A percentile compares a stretch with the other conserved stretches of the same genome.
Evolutionary conservation across 2,797 vertebrate species (phyloP).

Genomic region (Gambelia wislizenii): DNA sequence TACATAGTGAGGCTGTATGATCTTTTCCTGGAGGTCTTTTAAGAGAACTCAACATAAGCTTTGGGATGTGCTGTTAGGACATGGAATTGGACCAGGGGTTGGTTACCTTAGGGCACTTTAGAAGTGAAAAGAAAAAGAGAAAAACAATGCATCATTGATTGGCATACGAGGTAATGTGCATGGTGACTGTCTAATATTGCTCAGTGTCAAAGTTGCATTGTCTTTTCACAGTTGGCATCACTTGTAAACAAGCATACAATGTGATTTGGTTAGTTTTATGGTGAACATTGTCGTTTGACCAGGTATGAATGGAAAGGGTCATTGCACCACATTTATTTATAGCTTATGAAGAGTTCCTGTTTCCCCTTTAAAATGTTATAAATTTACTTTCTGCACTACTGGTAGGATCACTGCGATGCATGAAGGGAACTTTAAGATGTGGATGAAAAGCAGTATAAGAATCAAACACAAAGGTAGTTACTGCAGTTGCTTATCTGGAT

Average conservation of each 20-base stretch:
- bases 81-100: background rate
- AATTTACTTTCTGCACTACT: constrained; percentile 5
- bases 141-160: background rate
- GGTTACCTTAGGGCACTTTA: background rate
- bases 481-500: background rate
- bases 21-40: background rate
- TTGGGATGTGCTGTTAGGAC: background rate
- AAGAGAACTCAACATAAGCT: background rate
- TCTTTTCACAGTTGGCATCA: background rate
- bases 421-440: background rate
- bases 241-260: background rate
- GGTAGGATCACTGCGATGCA: background rate
- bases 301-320: constrained; percentile 41
- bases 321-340: constrained; percentile 44
- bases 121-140: background rate
- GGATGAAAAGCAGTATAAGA: background rate
- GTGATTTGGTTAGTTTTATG: background rate
- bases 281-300: constrained; percentile 41
- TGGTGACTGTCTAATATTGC: background rate
- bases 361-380: background rate
- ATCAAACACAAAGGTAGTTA: background rate
- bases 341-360: constrained; percentile 1
- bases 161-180: background rate
- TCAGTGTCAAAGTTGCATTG: background rate
- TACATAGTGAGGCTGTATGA: background rate